Percentiles rank a stretch among this genome's conserved stretches.
Evolutionary conservation across 2,888 invertebrate species (phyloP).

Genomic region (Agrotis puta): DNA sequence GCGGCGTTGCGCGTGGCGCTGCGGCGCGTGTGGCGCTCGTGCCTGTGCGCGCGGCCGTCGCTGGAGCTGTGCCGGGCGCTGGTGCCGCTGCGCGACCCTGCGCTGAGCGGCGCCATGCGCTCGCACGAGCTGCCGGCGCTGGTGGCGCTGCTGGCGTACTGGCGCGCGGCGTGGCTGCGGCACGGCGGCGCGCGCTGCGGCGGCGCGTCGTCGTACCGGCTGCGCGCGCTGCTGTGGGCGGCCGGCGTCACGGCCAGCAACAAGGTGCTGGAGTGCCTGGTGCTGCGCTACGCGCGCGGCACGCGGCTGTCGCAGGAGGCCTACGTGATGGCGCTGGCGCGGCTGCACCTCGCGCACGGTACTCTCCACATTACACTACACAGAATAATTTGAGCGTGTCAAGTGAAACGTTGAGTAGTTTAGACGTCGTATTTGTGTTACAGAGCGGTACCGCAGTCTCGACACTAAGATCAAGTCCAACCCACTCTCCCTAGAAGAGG

Average conservation of each 20-base stretch:
- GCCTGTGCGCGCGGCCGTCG: slow-evolving; percentile 79
- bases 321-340: slow-evolving; percentile 91
- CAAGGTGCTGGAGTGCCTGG: slow-evolving; percentile 93
- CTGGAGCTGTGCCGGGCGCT: slow-evolving; percentile 93
- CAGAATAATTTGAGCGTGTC: no score
- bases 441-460: slow-evolving; percentile 93
- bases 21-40: slow-evolving; percentile 84
- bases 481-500: slow-evolving; percentile 94
- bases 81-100: slow-evolving; percentile 93
- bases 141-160: slow-evolving; percentile 90
- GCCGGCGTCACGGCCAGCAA: slow-evolving; percentile 93
- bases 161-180: slow-evolving; percentile 66
- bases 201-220: slow-evolving; percentile 85
- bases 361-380: not conserved
- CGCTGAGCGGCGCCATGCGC: slow-evolving; percentile 92
- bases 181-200: slow-evolving; percentile 76
- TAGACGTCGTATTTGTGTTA: slow-evolving; percentile 68
- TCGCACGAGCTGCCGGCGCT: slow-evolving; percentile 91
- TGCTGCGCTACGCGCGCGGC: slow-evolving; percentile 92
- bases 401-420: not conserved
- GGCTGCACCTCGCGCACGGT: slow-evolving; percentile 83
- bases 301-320: slow-evolving; percentile 91
- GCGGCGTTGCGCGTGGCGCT: slow-evolving; percentile 61
- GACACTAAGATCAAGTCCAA: slow-evolving; percentile 94
- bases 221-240: slow-evolving; percentile 93